Evolutionary conservation across 2,113 vertebrate species (phyloP).

Genomic region (Bubalus kerabau): DNA sequence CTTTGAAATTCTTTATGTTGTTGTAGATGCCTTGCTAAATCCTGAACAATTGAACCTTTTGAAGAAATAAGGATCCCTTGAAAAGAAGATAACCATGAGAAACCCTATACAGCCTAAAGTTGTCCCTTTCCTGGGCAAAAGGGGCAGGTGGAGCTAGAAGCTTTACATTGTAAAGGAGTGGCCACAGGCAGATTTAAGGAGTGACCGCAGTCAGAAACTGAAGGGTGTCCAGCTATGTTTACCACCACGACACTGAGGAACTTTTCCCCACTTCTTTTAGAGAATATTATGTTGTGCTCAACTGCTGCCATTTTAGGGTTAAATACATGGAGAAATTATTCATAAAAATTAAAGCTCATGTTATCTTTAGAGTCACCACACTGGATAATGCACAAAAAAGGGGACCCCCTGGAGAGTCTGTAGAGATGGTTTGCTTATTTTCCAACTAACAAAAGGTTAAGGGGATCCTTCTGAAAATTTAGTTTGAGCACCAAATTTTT

Average conservation of each 20-base stretch:
- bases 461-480: not conserved
- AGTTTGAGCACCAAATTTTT: not conserved
- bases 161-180: not conserved
- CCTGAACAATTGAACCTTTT: not conserved
- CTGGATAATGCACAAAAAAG: not conserved
- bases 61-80: not conserved
- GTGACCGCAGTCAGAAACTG: not conserved
- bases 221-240: not conserved
- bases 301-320: not conserved
- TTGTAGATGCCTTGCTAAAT: not conserved
- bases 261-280: not conserved
- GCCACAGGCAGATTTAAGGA: not conserved
- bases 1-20: not conserved
- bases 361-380: not conserved
- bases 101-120: slow-evolving; percentile 27
- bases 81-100: not conserved
- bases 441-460: not conserved
- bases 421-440: not conserved
- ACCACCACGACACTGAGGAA: not conserved
- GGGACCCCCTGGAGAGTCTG: not conserved
- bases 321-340: not conserved
- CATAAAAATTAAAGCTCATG: not conserved
- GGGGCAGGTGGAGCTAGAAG: not conserved
- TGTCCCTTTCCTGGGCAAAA: not conserved
- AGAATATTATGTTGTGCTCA: not conserved